Base-by-base conservation (phyloP, 2,888 invertebrate genomes). In the Nomada flava region DNA sequence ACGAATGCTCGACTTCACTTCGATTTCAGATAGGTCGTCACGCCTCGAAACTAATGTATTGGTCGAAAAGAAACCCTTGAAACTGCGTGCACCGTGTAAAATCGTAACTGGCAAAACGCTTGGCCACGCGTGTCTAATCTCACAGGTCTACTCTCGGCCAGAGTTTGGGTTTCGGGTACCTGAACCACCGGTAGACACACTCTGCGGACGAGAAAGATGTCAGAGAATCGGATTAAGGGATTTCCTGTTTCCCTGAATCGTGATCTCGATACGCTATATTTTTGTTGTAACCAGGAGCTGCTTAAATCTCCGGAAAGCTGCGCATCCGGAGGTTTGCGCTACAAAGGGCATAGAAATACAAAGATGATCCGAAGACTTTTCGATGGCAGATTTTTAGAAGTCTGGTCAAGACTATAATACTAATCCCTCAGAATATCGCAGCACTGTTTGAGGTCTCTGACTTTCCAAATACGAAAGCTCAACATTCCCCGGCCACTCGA, bases 201-300 rank as follows among this genome's bases (percentile, higher is more conserved):
- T 71, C 26, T 26, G 53, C 26, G 53, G 64, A 55, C 57, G 60
- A 80, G 7, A 44, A 72, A 72, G 75, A 75, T 20, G 78, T 75
- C 78, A 20, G 57, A 15, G 75, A 82, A 83, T 78, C 78, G 83
- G 83, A 77, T 83, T 83, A 81, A 55, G 68, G 83, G 77, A 83
- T 81, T 77, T 81, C 62, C 83, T 77, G 53, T 63, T 70, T 70
- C 50, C 47, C 47, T 18, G n/a, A 62, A 59, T 71, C 64, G 57
- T 29, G 65, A 64, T 50, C 59, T 57, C 15, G 23, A 47, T 47
- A 18, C 69, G 59, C 20, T 9, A 47, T 52, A 52, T 26, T 53
- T 80, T 47, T 47, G 2, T 3, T 4, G 47, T 10, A 47, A 47
- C 47, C 13, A 0, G 13, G 47, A 15, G 47, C 47, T 11, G 47